Evolutionary conservation across 2,888 invertebrate genomes (phyloP).

Genomic region (Sminthurinus aureus): DNA sequence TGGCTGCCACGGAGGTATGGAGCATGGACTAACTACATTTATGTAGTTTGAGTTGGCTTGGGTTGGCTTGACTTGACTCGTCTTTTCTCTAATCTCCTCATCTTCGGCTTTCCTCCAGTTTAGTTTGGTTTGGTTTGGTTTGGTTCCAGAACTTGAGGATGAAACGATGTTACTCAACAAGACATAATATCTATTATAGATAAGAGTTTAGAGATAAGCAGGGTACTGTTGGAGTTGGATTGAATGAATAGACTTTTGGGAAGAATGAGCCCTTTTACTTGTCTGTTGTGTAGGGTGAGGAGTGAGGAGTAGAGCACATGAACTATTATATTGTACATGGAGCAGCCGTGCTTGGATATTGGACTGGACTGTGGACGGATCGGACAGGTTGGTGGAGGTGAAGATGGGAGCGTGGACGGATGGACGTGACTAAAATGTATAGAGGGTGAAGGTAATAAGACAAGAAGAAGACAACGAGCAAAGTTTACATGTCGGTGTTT

Average conservation of each 20-base stretch:
- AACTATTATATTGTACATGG: neutral
- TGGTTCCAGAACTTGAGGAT: neutral
- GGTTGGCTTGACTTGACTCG: neutral
- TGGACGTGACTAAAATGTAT: conserved; percentile 5
- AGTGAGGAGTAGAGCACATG: neutral
- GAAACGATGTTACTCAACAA: too few relatives aligned
- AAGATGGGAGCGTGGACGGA: neutral
- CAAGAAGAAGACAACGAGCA: conserved; percentile 21
- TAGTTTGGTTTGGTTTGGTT: neutral
- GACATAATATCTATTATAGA: too few relatives aligned
- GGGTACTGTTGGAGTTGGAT: too few relatives aligned
- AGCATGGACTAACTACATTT: neutral
- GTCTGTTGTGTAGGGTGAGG: too few relatives aligned
- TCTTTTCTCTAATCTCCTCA: too few relatives aligned
- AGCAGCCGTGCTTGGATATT: too few relatives aligned
- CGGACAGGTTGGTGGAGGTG: neutral
- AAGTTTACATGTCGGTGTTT: conserved; percentile 19
- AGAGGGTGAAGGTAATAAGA: neutral
- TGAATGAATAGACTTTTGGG: too few relatives aligned
- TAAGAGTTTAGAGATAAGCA: too few relatives aligned
- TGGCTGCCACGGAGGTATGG: neutral
- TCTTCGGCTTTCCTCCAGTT: too few relatives aligned
- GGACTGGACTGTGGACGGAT: too few relatives aligned
- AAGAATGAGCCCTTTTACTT: too few relatives aligned
- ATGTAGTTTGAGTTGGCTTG: too few relatives aligned